Evolutionary conservation across 2,113 vertebrate genomes (phyloP).

Genomic region (Hylia prasina): DNA sequence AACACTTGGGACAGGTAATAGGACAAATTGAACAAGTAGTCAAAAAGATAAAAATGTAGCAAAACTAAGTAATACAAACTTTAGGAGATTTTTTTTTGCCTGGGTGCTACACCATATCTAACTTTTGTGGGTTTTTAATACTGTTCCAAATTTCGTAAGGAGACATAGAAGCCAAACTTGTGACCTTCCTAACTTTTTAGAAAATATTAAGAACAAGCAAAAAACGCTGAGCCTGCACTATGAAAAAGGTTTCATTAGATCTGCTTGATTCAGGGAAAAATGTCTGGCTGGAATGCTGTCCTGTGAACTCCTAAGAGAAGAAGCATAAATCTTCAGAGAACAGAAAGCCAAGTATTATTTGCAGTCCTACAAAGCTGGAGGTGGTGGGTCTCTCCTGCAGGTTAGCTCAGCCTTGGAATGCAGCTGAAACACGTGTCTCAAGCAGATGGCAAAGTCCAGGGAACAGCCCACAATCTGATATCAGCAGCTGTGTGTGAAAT

Average conservation of each 20-base stretch:
- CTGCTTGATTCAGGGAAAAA: background rate
- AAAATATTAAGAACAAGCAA: background rate
- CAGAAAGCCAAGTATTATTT: background rate
- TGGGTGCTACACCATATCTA: accelerated
- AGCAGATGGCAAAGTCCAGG: conserved; percentile 53
- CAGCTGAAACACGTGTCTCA: background rate
- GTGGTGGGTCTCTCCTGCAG: background rate
- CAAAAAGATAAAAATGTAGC: background rate
- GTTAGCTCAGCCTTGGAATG: conserved; percentile 26
- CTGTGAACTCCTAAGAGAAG: background rate
- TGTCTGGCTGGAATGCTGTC: background rate
- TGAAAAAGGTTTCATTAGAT: background rate
- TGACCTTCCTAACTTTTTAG: background rate
- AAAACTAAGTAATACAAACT: background rate
- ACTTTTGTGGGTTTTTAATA: background rate
- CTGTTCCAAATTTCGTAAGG: background rate
- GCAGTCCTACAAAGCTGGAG: background rate
- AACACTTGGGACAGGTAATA: background rate
- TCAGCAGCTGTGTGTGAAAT: conserved; percentile 11
- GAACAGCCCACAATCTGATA: background rate
- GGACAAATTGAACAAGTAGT: background rate
- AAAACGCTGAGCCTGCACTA: background rate
- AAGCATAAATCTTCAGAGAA: background rate
- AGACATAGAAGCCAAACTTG: background rate
- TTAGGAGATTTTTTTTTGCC: background rate